These are phyloP conservation scores for Euthynnus affinis DNA, from an alignment of 2,797 vertebrate genomes.

Conservation along the genomic window DNA sequence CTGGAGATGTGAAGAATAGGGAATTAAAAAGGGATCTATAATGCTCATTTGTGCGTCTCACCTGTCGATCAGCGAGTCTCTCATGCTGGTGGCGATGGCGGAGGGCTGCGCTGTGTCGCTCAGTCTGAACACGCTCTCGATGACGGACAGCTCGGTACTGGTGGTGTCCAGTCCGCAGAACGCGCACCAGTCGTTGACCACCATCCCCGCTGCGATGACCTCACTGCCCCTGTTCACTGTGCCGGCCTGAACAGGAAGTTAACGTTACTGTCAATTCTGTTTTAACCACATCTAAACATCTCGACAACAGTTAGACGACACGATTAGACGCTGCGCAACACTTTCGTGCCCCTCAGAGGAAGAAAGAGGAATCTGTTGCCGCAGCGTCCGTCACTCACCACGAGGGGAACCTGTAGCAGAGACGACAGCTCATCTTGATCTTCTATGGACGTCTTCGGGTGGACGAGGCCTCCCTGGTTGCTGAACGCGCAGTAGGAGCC, in stretches of 20 bases:
- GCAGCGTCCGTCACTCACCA: conserved; percentile 86
- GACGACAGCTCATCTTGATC: conserved; percentile 98
- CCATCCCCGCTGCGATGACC: conserved; percentile 95
- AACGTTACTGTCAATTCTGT: neutral
- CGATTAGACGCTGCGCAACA: too few relatives aligned
- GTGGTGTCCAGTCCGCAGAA: conserved; percentile 98
- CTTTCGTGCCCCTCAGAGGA: too few relatives aligned
- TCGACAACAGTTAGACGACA: too few relatives aligned
- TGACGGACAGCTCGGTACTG: conserved; percentile 96
- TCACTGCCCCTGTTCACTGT: conserved; percentile 98
- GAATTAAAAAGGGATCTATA: too few relatives aligned
- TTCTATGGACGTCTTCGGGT: conserved; percentile 95
- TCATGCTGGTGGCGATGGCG: conserved; percentile 95
- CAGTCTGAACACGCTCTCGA: conserved; percentile 96
- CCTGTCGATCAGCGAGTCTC: conserved; percentile 98
- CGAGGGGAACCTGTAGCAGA: conserved; percentile 95
- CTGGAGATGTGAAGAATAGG: too few relatives aligned
- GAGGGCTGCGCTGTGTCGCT: conserved; percentile 91
- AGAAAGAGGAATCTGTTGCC: too few relatives aligned
- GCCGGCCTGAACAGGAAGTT: conserved; percentile 87
- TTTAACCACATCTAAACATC: too few relatives aligned
- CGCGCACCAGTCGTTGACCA: conserved; percentile 98
- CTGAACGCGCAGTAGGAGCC: conserved; percentile 97
- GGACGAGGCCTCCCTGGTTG: conserved; percentile 97
- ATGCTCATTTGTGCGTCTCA: conserved; percentile 72